phyloP scores from a whole-genome alignment of 1,140 invertebrate genomes.

The Aphis craccivora region DNA sequence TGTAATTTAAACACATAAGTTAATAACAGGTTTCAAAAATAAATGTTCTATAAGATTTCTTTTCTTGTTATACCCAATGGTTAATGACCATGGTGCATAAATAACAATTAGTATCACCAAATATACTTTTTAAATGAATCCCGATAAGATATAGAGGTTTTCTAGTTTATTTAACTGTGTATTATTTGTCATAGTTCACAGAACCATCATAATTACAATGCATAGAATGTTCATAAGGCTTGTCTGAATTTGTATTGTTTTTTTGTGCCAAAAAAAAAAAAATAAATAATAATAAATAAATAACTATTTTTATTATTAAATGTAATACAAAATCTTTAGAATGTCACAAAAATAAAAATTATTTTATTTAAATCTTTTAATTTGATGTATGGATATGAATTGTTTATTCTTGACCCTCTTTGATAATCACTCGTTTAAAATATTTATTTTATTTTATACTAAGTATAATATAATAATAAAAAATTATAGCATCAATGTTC shows the following conservation, averaged over 20 bases:
- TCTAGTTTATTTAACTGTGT: background rate
- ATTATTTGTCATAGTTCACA: background rate
- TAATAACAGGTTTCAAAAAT: background rate
- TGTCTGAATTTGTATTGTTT: background rate
- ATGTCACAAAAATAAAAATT: background rate
- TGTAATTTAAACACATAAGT: background rate
- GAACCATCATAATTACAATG: background rate
- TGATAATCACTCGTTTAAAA: conserved; percentile 38
- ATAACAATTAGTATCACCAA: too few relatives aligned
- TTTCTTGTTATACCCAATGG: too few relatives aligned
- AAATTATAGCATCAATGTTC: background rate
- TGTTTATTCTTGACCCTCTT: background rate
- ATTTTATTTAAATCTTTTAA: background rate
- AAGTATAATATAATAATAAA: background rate
- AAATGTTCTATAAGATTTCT: background rate
- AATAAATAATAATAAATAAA: too few relatives aligned
- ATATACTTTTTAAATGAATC: background rate
- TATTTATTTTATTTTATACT: background rate
- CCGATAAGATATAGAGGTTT: background rate
- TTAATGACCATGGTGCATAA: too few relatives aligned
- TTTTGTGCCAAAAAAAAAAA: conserved; percentile 20
- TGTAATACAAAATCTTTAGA: background rate
- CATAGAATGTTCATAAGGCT: background rate
- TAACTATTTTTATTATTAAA: background rate
- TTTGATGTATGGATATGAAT: background rate